Evolutionary conservation across 2,797 vertebrate species (phyloP), one percentile per base, ranked within the genome.

Genomic region (Linurgus olivaceus): DNA sequence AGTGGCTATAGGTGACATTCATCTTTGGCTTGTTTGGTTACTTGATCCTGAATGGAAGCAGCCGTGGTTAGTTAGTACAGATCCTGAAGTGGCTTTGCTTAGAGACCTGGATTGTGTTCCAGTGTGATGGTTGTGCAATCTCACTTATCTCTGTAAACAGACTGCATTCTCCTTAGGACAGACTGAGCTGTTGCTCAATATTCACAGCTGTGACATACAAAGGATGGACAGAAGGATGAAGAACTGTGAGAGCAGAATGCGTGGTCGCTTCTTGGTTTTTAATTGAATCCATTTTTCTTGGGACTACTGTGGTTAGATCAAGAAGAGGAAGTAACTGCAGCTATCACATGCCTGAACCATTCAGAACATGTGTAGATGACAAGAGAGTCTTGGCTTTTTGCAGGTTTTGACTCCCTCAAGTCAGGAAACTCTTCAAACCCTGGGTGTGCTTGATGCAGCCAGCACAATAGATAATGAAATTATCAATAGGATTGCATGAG

Each of bases 141-240:
- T 66, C 23, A 57, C 51, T 94, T 94, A 91, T 78, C 54, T 80
- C 72, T 74, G 87, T 91, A 92, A 88, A 92, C 77, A 84, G 89
- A 4, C 74, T 76, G 25, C 8, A 4, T 81, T 90, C 63, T 72
- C 70, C 63, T 73, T 48, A 67, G 74, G 68, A 65, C 57, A 79
- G 51, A 18, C 48, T 66, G 75, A 91, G 52, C 19, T 78, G 31
- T 94, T 94, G 84, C 78, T 85, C 78, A 89, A 17, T 77, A 80
- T 38, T 77, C 33, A 59, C 29, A 17, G 68, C 50, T 82, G 78
- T 66, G 89, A 26, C 17, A 2, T 93, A 52, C 52, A 67, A 73
- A 77, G 78, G 42, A 79, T 71, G 68, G 85, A 47, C 6, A 11
- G 48, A 38, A 38, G 59, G 67, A 71, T 70, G 55, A 83, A 86